Conservation (phyloP, 2,797 vertebrate genomes). For the Ctenopoma kingsleyae region DNA sequence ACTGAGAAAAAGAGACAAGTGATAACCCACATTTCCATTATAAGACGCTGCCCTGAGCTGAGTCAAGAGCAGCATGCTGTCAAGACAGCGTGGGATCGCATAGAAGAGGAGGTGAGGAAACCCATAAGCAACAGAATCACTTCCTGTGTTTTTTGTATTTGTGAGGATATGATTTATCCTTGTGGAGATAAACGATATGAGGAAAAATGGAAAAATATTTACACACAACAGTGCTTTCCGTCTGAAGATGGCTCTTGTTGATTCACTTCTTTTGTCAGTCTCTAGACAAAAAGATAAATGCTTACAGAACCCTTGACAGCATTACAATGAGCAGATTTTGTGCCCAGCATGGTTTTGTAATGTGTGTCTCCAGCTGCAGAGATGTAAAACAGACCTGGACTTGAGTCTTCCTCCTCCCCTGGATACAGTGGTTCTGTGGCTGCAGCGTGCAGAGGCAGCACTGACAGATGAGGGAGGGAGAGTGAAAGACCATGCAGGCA, state of each 20-base stretch:
- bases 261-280: background rate
- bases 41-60: conserved; percentile 69
- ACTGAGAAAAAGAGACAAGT: conserved; percentile 82
- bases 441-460: conserved; percentile 83
- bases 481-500: conserved; percentile 75
- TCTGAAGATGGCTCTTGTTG: background rate
- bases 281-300: background rate
- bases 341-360: background rate
- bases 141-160: background rate
- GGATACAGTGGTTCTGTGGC: conserved; percentile 82
- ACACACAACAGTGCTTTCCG: no score
- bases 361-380: conserved; percentile 80
- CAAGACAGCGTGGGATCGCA: conserved; percentile 78
- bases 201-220: background rate
- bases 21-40: conserved; percentile 78
- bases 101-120: conserved; percentile 81
- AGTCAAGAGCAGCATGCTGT: conserved; percentile 74
- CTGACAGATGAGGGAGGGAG: conserved; percentile 73
- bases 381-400: conserved; percentile 85
- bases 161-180: background rate
- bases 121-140: background rate
- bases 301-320: background rate
- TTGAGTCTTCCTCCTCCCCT: conserved; percentile 86
- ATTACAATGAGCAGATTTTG: background rate
- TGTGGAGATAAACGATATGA: background rate